phyloP scores from a whole-genome alignment of 1,140 invertebrate species.

The Asbolus verrucosus region DNA sequence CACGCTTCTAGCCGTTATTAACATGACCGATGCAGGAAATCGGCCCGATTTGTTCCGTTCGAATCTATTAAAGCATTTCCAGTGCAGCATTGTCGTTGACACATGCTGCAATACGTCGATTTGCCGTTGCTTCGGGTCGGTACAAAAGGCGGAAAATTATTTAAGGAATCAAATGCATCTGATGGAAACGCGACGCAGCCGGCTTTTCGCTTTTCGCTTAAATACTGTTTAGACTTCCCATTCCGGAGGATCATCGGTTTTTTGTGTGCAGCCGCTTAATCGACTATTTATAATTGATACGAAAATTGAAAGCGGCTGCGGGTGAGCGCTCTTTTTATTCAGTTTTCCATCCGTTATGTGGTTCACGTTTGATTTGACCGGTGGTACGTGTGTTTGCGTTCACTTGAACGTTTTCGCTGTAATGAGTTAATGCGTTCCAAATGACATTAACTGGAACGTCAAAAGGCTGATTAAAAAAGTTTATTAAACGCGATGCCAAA shows the following conservation, averaged over 20 bases:
- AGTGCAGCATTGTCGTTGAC: conserved; percentile 25
- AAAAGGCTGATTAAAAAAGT: conserved; percentile 27
- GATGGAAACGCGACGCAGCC: background rate
- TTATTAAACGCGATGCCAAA: conserved; percentile 13
- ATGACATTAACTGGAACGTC: conserved; percentile 17
- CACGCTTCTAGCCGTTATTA: conserved; percentile 28
- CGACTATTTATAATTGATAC: conserved; percentile 34
- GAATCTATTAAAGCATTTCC: conserved; percentile 36
- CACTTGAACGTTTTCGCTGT: conserved; percentile 11
- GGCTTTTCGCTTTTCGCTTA: background rate
- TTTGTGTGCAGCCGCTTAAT: conserved; percentile 29
- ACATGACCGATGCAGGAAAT: conserved; percentile 38
- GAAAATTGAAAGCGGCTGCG: conserved; percentile 34
- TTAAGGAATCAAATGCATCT: background rate
- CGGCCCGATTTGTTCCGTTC: conserved; percentile 35
- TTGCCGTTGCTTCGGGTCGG: too few relatives aligned
- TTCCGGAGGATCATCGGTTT: background rate
- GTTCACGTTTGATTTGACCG: conserved; percentile 28
- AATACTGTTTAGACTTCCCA: background rate
- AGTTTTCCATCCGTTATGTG: conserved; percentile 30
- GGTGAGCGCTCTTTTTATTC: conserved; percentile 26
- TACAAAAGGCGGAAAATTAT: conserved; percentile 6
- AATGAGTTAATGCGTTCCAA: conserved; percentile 32
- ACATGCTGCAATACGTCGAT: conserved; percentile 30
- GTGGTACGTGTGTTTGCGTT: conserved; percentile 26